Evolutionary conservation across 2,888 invertebrate species (phyloP).

Genomic region (Archips crataeganus): DNA sequence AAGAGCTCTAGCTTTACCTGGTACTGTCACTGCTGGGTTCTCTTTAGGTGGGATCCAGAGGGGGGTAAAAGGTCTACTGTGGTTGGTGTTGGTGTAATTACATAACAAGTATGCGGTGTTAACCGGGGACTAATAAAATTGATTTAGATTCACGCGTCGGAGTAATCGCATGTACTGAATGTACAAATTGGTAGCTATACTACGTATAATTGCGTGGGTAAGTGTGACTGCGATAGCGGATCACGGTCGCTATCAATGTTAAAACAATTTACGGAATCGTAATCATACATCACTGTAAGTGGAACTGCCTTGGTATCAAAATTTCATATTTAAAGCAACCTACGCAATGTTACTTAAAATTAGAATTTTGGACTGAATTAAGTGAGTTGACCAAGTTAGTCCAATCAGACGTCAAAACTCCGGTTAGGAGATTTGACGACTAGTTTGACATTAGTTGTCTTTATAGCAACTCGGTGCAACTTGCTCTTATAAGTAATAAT

Average conservation of each 20-base stretch:
- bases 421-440: no score
- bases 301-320: background rate
- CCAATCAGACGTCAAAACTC: no score
- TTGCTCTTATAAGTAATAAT: no score
- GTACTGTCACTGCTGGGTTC: conserved; percentile 31
- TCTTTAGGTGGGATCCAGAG: conserved; percentile 41
- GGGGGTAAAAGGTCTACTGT: conserved; percentile 46
- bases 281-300: background rate
- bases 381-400: background rate
- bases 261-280: background rate
- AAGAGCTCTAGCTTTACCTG: conserved; percentile 47
- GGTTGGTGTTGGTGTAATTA: conserved; percentile 63
- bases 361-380: background rate
- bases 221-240: conserved; percentile 9
- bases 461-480: no score
- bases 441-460: no score
- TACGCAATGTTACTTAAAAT: background rate
- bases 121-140: conserved; percentile 72
- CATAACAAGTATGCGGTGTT: conserved; percentile 70
- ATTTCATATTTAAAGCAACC: no score
- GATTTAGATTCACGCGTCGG: conserved; percentile 75
- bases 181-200: conserved; percentile 37
- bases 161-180: conserved; percentile 52
- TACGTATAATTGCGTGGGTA: conserved; percentile 27
- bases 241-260: conserved; percentile 3